A percentile compares a stretch with the other conserved stretches of the same genome.
Evolutionary conservation across 2,113 vertebrate genomes (phyloP).

Genomic region (Todiramphus chloris): DNA sequence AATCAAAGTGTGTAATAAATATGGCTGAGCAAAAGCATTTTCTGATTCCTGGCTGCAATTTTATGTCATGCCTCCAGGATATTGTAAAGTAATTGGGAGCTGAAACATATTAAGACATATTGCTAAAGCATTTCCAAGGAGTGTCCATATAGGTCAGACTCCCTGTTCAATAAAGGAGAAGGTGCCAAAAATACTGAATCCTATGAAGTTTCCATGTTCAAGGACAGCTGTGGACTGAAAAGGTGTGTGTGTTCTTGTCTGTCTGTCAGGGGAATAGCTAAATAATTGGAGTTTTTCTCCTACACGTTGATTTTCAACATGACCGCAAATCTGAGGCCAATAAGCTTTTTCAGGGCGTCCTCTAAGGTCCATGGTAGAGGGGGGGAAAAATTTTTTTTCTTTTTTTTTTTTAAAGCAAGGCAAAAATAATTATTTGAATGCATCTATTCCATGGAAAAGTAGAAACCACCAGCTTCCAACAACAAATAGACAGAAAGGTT

Average conservation of each 20-base stretch:
- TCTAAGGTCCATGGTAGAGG: neutral
- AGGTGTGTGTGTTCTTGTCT: neutral
- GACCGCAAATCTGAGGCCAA: neutral
- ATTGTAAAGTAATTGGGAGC: constrained; percentile 17
- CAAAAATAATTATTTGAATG: accelerated
- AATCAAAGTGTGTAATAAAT: neutral
- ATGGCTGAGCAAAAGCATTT: neutral
- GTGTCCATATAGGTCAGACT: neutral
- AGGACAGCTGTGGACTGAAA: neutral
- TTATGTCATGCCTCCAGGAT: neutral
- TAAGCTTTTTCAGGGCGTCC: neutral
- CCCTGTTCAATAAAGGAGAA: neutral
- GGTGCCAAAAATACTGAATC: neutral
- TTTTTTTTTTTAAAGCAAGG: neutral
- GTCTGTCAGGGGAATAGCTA: neutral
- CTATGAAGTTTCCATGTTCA: neutral
- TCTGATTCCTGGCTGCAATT: constrained; percentile 11
- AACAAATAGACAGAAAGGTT: neutral
- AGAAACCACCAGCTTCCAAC: neutral
- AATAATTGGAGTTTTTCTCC: neutral
- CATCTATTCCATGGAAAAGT: neutral
- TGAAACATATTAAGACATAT: constrained; percentile 15
- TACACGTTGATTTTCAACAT: neutral
- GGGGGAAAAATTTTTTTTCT: neutral
- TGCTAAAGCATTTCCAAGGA: neutral